Evolutionary conservation across 2,888 invertebrate genomes (phyloP), one percentile per base, ranked within the genome.

Genomic region (Phragmatobia fuliginosa): DNA sequence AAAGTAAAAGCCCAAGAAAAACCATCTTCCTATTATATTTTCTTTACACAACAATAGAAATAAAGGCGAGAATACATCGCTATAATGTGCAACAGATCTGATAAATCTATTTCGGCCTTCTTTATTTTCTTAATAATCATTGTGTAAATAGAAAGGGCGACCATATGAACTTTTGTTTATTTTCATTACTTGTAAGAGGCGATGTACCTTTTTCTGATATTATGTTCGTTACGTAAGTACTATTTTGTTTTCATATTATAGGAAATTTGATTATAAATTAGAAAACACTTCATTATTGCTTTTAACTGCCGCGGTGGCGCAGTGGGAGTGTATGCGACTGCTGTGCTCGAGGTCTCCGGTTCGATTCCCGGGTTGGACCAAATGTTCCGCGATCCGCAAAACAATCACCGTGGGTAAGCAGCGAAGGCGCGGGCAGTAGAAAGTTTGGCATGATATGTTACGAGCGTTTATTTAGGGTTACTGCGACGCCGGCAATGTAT

Each of bases 61-160:
- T 77, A 75, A 68, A 52, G 52, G 11, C 52, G 38, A 52, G 68
- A 67, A 76, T 61, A 79, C 72, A 77, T 59, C 63, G 64, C 68
- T 67, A 60, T 76, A 72, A 68, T 52, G 71, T 63, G 68, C 68
- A 68, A 71, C 70, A 70, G 72, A 77, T 79, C 71, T 79, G 80
- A 79, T 73, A 71, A 71, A 79, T 79, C 70, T 73, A 75, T 75
- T 80, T 73, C 61, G 61, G 63, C 72, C 67, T 74, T 72, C 74
- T 77, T 75, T 71, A 60, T 80, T 79, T 77, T 73, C 72, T 60
- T 74, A 70, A 74, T 68, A 63, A 70, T 68, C 62, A 66, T 56
- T 63, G 36, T 60, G 49, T 18, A 14, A 25, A n/a, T 31, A 64
- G 18, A n/a, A 65, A 69, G 38, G 65, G 31, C n/a, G 36, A 31